A percentile compares a stretch with the other conserved stretches of the same genome.
Conservation (phyloP, 2,113 vertebrate genomes). For the Tetrao urogallus region DNA sequence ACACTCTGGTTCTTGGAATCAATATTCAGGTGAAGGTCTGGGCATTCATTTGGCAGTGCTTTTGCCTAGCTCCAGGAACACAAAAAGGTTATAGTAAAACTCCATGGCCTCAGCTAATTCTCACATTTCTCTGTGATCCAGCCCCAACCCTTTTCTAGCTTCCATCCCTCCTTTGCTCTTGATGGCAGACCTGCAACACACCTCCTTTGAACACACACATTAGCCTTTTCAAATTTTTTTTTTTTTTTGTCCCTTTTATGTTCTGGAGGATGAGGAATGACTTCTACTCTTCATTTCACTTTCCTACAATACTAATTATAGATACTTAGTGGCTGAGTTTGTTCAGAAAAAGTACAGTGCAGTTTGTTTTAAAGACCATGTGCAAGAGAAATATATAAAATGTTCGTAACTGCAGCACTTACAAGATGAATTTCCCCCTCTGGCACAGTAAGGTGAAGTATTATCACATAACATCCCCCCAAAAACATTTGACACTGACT, state of each 20-base stretch:
- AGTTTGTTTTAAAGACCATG: conserved; percentile 8
- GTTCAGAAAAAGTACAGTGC: neutral
- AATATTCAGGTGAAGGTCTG: neutral
- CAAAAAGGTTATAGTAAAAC: neutral
- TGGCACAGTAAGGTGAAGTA: neutral
- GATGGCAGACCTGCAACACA: neutral
- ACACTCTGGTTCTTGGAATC: neutral
- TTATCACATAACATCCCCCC: neutral
- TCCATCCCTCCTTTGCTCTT: neutral
- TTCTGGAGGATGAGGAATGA: neutral
- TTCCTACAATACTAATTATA: neutral
- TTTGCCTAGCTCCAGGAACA: neutral
- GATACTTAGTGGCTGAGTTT: neutral
- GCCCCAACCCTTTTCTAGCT: neutral
- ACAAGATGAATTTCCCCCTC: neutral
- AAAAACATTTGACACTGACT: neutral
- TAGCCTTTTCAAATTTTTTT: neutral
- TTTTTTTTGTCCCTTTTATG: neutral
- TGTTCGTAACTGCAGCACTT: neutral
- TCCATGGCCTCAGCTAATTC: neutral
- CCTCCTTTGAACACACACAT: neutral
- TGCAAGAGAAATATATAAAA: conserved; percentile 1
- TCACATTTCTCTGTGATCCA: neutral
- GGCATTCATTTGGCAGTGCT: neutral
- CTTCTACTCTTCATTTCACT: neutral